phyloP scores from a whole-genome alignment of 2,888 invertebrate species.

The Trypoxylon attenuatum region DNA sequence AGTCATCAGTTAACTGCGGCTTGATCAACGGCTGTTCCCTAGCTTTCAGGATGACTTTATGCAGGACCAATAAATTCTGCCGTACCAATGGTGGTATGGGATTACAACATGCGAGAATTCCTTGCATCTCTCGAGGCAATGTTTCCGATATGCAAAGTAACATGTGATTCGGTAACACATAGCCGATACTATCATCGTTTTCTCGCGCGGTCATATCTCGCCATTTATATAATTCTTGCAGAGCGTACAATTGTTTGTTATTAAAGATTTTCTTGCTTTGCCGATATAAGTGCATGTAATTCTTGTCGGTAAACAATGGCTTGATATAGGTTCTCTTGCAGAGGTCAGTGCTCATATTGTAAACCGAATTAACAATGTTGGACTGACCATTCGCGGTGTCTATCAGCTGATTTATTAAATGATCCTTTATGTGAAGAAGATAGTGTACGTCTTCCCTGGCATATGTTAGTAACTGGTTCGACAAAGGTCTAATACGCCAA shows the following conservation, averaged over 20 bases:
- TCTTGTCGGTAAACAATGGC: conserved; percentile 81
- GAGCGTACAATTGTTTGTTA: conserved; percentile 87
- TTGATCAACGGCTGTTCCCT: conserved; percentile 82
- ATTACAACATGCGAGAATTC: conserved; percentile 93
- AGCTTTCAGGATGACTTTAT: conserved; percentile 82
- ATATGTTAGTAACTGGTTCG: conserved; percentile 86
- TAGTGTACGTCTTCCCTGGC: conserved; percentile 97
- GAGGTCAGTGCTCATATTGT: conserved; percentile 83
- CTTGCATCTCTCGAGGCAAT: conserved; percentile 93
- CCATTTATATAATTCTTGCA: conserved; percentile 90
- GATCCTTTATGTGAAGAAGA: conserved; percentile 90
- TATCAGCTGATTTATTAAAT: conserved; percentile 85
- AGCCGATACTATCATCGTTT: conserved; percentile 94
- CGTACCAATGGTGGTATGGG: conserved; percentile 90
- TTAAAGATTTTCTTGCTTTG: conserved; percentile 89
- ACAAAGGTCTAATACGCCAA: conserved; percentile 83
- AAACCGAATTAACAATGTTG: conserved; percentile 82
- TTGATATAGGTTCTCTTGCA: conserved; percentile 89
- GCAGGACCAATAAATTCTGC: conserved; percentile 78
- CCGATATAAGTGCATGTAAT: conserved; percentile 85
- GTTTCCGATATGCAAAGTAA: conserved; percentile 90
- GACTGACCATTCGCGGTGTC: conserved; percentile 79
- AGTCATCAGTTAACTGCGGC: conserved; percentile 63
- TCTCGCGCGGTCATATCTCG: conserved; percentile 88
- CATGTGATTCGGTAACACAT: conserved; percentile 97